Conservation (phyloP, 2,797 vertebrate genomes). For the Semaprochilodus insignis region DNA sequence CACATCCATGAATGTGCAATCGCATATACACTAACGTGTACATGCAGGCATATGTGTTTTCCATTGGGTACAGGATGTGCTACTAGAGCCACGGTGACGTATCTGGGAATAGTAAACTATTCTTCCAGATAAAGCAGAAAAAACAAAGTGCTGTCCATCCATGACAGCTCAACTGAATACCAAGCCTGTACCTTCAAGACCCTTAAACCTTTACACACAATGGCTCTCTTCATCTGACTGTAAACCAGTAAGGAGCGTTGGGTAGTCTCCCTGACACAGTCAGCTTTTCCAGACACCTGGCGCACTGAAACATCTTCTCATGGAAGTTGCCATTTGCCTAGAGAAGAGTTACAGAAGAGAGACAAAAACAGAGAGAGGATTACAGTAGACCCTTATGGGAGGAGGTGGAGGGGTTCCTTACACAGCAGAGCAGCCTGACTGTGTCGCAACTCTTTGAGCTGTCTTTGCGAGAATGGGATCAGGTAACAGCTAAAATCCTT, state of each 20-base stretch:
- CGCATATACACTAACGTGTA: background rate
- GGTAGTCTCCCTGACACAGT: conserved; percentile 57
- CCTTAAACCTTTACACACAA: conserved; percentile 70
- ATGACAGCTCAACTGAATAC: conserved; percentile 36
- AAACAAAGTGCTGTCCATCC: conserved; percentile 45
- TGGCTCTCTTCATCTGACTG: conserved; percentile 73
- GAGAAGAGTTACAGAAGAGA: conserved; percentile 43
- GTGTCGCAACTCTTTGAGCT: conserved; percentile 32
- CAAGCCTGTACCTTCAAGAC: conserved; percentile 51
- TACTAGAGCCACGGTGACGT: conserved; percentile 31
- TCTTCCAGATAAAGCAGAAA: conserved; percentile 39
- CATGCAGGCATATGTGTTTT: conserved; percentile 32
- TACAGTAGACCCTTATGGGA: conserved; percentile 27
- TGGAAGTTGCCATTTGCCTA: conserved; percentile 43
- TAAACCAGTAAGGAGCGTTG: conserved; percentile 72
- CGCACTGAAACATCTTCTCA: conserved; percentile 65
- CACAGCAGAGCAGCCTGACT: conserved; percentile 12
- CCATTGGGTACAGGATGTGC: conserved; percentile 33
- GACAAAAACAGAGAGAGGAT: conserved; percentile 24
- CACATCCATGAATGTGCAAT: background rate
- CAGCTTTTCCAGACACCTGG: conserved; percentile 73
- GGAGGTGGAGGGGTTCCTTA: conserved; percentile 1
- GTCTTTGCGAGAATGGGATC: conserved; percentile 47
- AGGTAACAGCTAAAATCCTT: conserved; percentile 67
- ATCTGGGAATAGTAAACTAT: conserved; percentile 33